Base-by-base conservation (phyloP, 53 echinoderm and acorn worm genomes). In the Paracentrotus lividus region DNA sequence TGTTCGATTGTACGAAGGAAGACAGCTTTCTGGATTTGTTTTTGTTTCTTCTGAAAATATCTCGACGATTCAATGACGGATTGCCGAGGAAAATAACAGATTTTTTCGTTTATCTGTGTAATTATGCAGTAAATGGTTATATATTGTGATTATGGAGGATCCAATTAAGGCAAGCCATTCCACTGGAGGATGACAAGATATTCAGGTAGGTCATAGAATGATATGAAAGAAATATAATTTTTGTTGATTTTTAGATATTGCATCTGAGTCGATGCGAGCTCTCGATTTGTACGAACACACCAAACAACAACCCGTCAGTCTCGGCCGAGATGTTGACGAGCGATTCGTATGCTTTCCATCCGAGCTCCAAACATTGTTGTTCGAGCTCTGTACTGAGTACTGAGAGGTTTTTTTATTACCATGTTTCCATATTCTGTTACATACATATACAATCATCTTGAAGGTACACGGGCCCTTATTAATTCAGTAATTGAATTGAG, bases 261-360 rank as follows among this genome's bases (percentile, higher is more conserved):
- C 32, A 40, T 40, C 40, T 38, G 16, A 38, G 36, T 4, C 21
- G 32, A 20, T 72, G 20, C 20, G n/a, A 57, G 57, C 57, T 5
- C 40, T 5, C 10, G 21, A 20, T 72, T 40, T 16, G 40, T 72
- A 20, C 15, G 36, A 72, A 8, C 40, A 40, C 72, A 72, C 72
- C 36, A 36, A 36, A 69, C 27, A 40, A 16, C 72, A 72, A 40
- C 33, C 72, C 72, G 36, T 38, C 72, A 38, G 72, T 4, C 40
- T 72, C 72, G 72, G 72, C 72, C 40, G 18, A 72, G 16, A 72
- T 72, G 18, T 72, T 72, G 72, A 72, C 72, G 72, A 40, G 18
- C 72, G 20, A 40, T 18, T 6, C 21, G 38, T 40, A 38, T 18
- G 21, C 20, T 9, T 36, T 20, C 72, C 36, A 13, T 72, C 40